phyloP scores from a whole-genome alignment of 1,140 invertebrate species.

The Cyrtorhinus lividipennis region DNA sequence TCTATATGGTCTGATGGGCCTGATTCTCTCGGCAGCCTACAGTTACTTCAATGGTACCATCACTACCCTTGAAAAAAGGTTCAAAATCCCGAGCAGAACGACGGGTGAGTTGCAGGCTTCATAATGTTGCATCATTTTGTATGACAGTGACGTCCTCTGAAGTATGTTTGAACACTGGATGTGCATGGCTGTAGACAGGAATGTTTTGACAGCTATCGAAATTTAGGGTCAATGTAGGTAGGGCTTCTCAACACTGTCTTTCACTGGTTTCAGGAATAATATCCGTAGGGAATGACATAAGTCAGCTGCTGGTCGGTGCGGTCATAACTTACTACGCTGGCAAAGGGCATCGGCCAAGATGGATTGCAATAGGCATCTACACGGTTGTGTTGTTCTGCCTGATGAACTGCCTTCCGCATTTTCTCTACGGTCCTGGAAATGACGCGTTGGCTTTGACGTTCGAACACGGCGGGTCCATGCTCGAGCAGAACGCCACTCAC shows the following conservation, averaged over 20 bases:
- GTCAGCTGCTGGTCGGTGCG: slow-evolving; percentile 40
- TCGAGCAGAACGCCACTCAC: slow-evolving; percentile 16
- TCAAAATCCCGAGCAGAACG: slow-evolving; percentile 59
- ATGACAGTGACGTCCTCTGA: too few relatives aligned
- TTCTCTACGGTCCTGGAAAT: slow-evolving; percentile 53
- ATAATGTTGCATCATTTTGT: too few relatives aligned
- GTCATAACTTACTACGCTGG: slow-evolving; percentile 52
- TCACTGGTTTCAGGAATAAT: slow-evolving; percentile 45
- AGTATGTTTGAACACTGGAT: too few relatives aligned
- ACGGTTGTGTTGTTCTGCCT: slow-evolving; percentile 53
- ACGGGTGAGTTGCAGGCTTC: too few relatives aligned
- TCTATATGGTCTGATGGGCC: slow-evolving; percentile 54
- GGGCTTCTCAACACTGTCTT: background rate
- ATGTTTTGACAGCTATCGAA: too few relatives aligned
- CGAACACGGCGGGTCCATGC: slow-evolving; percentile 35
- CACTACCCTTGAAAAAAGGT: slow-evolving; percentile 65
- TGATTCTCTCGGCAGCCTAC: slow-evolving; percentile 57
- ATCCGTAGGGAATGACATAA: slow-evolving; percentile 52
- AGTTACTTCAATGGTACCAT: slow-evolving; percentile 63
- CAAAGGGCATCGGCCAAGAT: slow-evolving; percentile 49
- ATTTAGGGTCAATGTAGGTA: too few relatives aligned
- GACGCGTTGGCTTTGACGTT: slow-evolving; percentile 47
- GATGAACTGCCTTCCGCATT: slow-evolving; percentile 52
- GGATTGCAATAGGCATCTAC: slow-evolving; percentile 54
- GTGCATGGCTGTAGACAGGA: too few relatives aligned